Conservation (phyloP, 2,888 invertebrate genomes). For the Melieria omissa region DNA sequence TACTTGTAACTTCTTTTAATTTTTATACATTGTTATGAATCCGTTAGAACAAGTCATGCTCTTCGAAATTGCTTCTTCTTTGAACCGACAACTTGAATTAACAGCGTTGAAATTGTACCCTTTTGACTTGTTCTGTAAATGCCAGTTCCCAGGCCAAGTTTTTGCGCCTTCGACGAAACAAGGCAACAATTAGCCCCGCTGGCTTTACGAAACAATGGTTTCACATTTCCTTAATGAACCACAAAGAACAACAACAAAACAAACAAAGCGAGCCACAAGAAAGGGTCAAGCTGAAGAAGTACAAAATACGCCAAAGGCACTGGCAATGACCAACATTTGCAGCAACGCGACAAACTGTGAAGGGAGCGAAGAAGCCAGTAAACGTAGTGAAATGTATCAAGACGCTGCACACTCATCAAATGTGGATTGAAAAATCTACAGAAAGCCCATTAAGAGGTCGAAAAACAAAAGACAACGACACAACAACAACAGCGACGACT, state of each 20-base stretch:
- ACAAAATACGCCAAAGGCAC: too few relatives aligned
- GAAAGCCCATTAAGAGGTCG: neutral
- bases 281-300: too few relatives aligned
- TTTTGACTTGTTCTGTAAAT: too few relatives aligned
- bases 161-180: too few relatives aligned
- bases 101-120: too few relatives aligned
- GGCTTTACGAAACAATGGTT: conserved; percentile 10
- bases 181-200: neutral
- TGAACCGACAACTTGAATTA: too few relatives aligned
- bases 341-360: conserved; percentile 14
- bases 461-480: conserved; percentile 27
- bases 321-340: too few relatives aligned
- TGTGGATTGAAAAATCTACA: conserved; percentile 13
- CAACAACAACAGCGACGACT: conserved; percentile 52
- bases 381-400: conserved; percentile 1
- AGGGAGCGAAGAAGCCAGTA: conserved; percentile 13
- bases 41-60: too few relatives aligned
- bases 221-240: conserved; percentile 45
- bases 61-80: too few relatives aligned
- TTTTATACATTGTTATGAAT: too few relatives aligned
- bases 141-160: too few relatives aligned
- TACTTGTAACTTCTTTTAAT: too few relatives aligned
- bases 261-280: conserved; percentile 37
- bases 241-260: conserved; percentile 27
- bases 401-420: conserved; percentile 19